Percentiles rank a stretch among this genome's conserved stretches.
Evolutionary conservation across 2,113 vertebrate genomes (phyloP).

Genomic region (Syrmaticus mikado): DNA sequence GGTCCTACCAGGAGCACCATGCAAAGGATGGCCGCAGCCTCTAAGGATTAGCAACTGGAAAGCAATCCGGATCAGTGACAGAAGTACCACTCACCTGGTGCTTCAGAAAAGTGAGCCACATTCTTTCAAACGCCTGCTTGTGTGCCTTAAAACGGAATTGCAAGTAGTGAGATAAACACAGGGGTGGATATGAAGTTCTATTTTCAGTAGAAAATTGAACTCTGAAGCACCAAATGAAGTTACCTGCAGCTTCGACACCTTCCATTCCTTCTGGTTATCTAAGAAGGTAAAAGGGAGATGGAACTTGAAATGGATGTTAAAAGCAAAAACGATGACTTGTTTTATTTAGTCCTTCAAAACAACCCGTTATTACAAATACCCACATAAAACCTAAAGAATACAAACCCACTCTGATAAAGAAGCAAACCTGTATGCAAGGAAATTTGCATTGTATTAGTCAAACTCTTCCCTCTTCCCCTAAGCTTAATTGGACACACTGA

Average conservation of each 20-base stretch:
- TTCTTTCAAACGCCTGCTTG: conserved; percentile 85
- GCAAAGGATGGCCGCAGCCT: neutral
- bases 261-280: conserved; percentile 86
- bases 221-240: neutral
- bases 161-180: neutral
- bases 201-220: neutral
- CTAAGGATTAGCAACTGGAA: neutral
- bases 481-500: neutral
- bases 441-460: neutral
- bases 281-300: neutral
- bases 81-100: conserved; percentile 81
- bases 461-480: neutral
- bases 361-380: neutral
- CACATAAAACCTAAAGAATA: neutral
- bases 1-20: neutral
- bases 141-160: conserved; percentile 84
- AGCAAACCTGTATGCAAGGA: neutral
- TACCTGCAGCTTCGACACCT: conserved; percentile 87
- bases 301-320: neutral
- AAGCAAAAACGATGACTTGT: neutral
- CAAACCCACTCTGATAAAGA: neutral
- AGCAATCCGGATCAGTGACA: accelerated
- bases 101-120: conserved; percentile 94
- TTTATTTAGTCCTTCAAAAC: neutral
- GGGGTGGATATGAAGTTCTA: neutral